Evolutionary conservation across 2,113 vertebrate genomes (phyloP).

Genomic region (Albula glossodonta): DNA sequence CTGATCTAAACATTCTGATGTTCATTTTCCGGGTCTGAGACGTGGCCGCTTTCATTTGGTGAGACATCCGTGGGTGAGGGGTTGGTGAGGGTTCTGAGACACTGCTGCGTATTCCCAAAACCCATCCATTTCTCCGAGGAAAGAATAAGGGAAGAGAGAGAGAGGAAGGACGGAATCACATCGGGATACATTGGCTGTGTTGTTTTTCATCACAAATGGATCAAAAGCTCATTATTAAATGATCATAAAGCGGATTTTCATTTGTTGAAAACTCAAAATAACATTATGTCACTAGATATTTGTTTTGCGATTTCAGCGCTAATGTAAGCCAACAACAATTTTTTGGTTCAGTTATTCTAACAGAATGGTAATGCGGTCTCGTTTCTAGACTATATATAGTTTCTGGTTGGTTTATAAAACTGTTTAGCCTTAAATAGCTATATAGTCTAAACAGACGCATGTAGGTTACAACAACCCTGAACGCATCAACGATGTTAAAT

Average conservation of each 20-base stretch:
- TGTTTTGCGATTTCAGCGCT: neutral
- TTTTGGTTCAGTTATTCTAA: neutral
- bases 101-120: neutral
- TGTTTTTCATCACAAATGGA: neutral
- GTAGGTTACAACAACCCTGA: neutral
- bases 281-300: neutral
- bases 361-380: neutral
- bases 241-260: neutral
- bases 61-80: conserved; percentile 31
- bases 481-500: neutral
- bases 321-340: neutral
- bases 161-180: too few species aligned
- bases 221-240: neutral
- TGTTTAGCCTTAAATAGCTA: neutral
- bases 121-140: neutral
- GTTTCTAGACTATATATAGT: neutral
- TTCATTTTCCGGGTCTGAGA: conserved; percentile 56
- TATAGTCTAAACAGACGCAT: neutral
- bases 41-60: conserved; percentile 42
- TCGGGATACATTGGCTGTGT: neutral
- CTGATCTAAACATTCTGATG: conserved; percentile 42
- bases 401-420: too few species aligned
- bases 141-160: conserved; percentile 3
- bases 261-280: neutral
- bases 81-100: neutral